Conservation (phyloP, 1,140 invertebrate genomes). For the Brachionus calyciflorus region DNA sequence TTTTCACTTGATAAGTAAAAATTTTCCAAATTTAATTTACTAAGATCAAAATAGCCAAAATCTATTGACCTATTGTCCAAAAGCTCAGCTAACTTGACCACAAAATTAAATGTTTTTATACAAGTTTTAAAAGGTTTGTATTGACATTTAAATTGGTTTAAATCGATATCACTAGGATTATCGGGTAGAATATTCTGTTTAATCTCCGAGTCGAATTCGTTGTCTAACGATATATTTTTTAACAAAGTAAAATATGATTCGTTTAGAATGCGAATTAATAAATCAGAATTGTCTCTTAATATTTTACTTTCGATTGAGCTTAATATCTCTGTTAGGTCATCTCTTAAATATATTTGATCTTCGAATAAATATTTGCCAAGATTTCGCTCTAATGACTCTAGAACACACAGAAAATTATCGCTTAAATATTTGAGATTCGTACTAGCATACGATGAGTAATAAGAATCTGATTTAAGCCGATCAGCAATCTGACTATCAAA, state of each 20-base stretch:
- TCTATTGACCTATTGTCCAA: constrained; percentile 1
- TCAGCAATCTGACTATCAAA: not conserved
- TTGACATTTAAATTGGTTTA: not conserved
- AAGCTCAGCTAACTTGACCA: not conserved
- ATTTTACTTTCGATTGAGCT: not conserved
- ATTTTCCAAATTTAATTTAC: not conserved
- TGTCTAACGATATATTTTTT: not conserved
- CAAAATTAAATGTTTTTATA: not conserved
- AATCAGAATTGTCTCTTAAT: not conserved
- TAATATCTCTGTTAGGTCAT: not conserved
- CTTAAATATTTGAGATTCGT: constrained; percentile 6
- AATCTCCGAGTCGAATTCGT: not conserved
- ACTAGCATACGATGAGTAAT: not conserved
- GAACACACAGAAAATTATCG: not conserved
- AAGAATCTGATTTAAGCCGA: not conserved
- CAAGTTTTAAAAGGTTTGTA: not conserved
- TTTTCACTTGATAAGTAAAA: not conserved
- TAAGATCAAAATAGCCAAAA: constrained; percentile 2
- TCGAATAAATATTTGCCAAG: not conserved
- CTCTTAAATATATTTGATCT: constrained; percentile 5
- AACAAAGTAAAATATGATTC: not conserved
- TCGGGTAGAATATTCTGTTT: not conserved
- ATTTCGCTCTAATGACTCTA: constrained; percentile 4
- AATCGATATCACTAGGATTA: not conserved
- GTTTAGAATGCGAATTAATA: not conserved